Evolutionary conservation across 2,888 invertebrate species (phyloP), one percentile per base, ranked within the genome.

Genomic region (Eucriotettix oculatus): DNA sequence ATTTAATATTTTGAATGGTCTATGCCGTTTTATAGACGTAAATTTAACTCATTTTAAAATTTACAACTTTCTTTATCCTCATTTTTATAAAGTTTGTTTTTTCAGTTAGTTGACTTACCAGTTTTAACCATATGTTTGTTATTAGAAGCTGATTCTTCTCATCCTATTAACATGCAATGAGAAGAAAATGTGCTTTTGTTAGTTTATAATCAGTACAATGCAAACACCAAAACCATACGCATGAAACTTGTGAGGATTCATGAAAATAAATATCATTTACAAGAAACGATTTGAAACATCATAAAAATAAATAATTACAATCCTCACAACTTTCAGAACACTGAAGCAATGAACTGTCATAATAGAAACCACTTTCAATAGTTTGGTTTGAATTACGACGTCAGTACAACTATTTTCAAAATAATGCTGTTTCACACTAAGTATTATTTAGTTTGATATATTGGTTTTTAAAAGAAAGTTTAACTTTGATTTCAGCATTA

Each of bases 141-240:
- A 93, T 90, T 74, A 95, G 85, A 77, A 94, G 85, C 81, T 95
- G 94, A 81, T 95, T 94, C 79, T 94, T 94, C 80, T 94, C 94
- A 79, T 95, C 93, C 93, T 94, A 69, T 66, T 65, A 64, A 65
- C 66, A 68, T 67, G 66, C 66, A 66, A 65, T 64, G 83, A 67
- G 82, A 84, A 71, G 69, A 71, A 68, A 69, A 67, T 63, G 68
- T 66, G 64, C 62, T 56, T 60, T 59, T 61, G 63, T 65, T 65
- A 65, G 64, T 67, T 64, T 60, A 58, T 42, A 62, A 55, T 54
- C 54, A 57, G 61, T 62, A 62, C 62, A 64, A 64, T 63, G 65
- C 65, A 64, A 52, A 65, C 65, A 64, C 62, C 64, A 64, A 62
- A 57, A 61, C 62, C 57, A 64, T 14, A 48, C 48, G 48, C 48